Conservation (phyloP, 1,140 invertebrate genomes). For the Periplaneta americana region DNA sequence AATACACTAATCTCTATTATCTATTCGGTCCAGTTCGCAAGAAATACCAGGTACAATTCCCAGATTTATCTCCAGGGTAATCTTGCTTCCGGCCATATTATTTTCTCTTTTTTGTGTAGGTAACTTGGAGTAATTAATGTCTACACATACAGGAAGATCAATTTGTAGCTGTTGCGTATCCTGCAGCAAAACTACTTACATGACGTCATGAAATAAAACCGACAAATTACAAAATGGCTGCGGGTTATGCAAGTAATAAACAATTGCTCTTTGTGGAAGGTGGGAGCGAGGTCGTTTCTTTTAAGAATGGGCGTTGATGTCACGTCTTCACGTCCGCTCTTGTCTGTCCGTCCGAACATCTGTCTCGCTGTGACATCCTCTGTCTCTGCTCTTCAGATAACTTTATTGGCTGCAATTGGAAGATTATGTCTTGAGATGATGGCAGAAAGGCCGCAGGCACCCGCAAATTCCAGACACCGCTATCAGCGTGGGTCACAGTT, state of each 20-base stretch:
- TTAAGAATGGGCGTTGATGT: not conserved
- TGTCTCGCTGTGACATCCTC: not conserved
- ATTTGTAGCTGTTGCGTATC: not conserved
- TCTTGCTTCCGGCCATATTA: not conserved
- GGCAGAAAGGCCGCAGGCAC: not conserved
- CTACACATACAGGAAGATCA: not conserved
- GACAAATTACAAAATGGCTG: not conserved
- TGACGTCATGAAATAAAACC: not conserved
- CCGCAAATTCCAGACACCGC: not conserved
- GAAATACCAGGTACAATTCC: not conserved
- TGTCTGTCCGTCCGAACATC: not conserved
- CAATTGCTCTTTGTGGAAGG: not conserved
- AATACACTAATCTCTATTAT: too few relatives aligned
- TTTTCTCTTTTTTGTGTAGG: not conserved
- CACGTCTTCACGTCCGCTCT: not conserved
- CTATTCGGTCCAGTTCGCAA: not conserved
- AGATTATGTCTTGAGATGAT: not conserved
- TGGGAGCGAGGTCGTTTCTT: not conserved
- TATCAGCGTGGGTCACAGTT: not conserved
- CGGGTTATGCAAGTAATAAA: not conserved
- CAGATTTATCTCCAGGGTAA: not conserved
- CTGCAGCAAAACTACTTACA: not conserved
- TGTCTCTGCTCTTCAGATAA: too few relatives aligned
- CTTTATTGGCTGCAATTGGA: not conserved
- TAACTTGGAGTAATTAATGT: too few relatives aligned